phyloP scores from a whole-genome alignment of 2,888 invertebrate genomes.

The Aricia artaxerxes region DNA sequence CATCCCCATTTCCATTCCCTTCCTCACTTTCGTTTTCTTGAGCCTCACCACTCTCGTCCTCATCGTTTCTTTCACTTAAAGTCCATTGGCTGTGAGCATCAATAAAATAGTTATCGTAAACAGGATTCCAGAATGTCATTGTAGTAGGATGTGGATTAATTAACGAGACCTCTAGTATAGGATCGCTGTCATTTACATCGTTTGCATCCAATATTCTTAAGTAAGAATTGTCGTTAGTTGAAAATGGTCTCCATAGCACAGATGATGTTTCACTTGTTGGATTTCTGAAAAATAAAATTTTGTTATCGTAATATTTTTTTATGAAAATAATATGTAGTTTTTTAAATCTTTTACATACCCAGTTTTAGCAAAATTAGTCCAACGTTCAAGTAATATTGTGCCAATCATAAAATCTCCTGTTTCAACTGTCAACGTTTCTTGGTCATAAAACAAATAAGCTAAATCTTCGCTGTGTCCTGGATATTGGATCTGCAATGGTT shows the following conservation, averaged over 20 bases:
- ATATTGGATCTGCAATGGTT: conserved; percentile 52
- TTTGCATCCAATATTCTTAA: conserved; percentile 53
- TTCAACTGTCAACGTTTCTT: conserved; percentile 40
- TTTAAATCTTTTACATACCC: conserved; percentile 51
- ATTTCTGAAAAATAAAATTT: conserved; percentile 49
- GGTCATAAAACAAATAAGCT: conserved; percentile 58
- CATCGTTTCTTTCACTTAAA: conserved; percentile 48
- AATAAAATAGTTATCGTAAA: conserved; percentile 58
- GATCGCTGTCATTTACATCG: conserved; percentile 47
- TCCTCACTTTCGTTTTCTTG: conserved; percentile 34
- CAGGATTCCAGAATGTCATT: conserved; percentile 59
- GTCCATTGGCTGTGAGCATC: conserved; percentile 62
- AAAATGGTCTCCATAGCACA: conserved; percentile 57
- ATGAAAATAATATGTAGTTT: too few species aligned
- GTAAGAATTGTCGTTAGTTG: conserved; percentile 44
- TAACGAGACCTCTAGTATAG: conserved; percentile 50
- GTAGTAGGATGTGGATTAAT: conserved; percentile 53
- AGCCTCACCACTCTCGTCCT: conserved; percentile 43
- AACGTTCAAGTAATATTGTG: conserved; percentile 63
- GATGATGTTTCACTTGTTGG: conserved; percentile 57
- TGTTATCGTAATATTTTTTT: conserved; percentile 25
- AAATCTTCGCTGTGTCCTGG: conserved; percentile 69
- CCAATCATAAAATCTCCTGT: conserved; percentile 53
- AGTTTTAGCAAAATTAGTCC: conserved; percentile 68
- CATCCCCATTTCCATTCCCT: conserved; percentile 34